phyloP scores from a whole-genome alignment of 2,888 invertebrate genomes.

The Cheilosia vulpina region DNA sequence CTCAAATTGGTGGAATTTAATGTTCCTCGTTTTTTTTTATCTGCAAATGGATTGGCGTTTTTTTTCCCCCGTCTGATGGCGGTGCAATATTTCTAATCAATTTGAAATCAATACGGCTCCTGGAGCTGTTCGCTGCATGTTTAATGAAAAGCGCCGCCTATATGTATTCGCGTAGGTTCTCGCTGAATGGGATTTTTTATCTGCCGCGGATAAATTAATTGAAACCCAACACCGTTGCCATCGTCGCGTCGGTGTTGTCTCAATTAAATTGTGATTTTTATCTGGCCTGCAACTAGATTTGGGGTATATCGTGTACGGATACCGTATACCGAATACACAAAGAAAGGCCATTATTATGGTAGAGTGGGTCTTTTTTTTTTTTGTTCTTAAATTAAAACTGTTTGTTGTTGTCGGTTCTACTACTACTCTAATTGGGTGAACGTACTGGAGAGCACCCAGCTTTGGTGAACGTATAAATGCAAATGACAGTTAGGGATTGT shows the following conservation, averaged over 20 bases:
- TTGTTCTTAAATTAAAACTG: neutral
- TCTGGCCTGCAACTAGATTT: conserved; percentile 4
- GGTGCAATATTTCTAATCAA: conserved; percentile 35
- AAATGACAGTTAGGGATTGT: neutral
- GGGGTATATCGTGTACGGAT: neutral
- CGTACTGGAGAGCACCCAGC: neutral
- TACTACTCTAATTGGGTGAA: neutral
- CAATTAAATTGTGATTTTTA: conserved; percentile 43
- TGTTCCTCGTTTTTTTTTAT: neutral
- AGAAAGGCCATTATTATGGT: conserved; percentile 16
- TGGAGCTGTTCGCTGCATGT: conserved; percentile 13
- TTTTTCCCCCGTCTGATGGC: neutral
- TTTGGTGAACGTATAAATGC: neutral
- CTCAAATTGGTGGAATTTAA: neutral
- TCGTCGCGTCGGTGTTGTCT: conserved; percentile 25
- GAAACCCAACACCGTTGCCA: conserved; percentile 21
- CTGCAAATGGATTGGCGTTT: neutral
- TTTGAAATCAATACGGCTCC: conserved; percentile 27
- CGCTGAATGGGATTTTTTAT: conserved; percentile 3
- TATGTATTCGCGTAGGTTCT: neutral
- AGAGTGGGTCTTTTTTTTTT: neutral
- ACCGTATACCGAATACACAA: neutral
- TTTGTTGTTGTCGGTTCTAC: neutral
- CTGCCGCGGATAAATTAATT: conserved; percentile 25
- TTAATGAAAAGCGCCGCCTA: conserved; percentile 24